Evolutionary conservation across 2,888 invertebrate species (phyloP), one percentile per base, ranked within the genome.

Genomic region (Tuta absoluta): DNA sequence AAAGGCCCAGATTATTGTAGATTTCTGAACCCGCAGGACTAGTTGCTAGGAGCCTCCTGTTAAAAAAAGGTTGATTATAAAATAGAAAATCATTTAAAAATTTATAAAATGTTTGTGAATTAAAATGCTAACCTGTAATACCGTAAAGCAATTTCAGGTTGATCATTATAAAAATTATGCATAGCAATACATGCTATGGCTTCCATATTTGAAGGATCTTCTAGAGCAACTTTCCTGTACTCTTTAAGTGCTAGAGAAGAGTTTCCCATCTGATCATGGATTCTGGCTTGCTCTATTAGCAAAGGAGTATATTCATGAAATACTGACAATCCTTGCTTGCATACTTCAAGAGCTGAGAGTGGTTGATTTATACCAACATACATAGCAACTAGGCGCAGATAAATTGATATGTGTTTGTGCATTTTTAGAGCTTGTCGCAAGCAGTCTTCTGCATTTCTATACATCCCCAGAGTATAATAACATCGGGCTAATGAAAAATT

Each of bases 131-230:
- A 98, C 98, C 98, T 95, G 87, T 98, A 99, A 91, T 98, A 99
- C 85, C 98, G 94, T 33, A 99, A 91, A 0, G 99, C 98, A 73
- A 99, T 93, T 93, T 99, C 99, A 0, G 99, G 99, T 87, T 99
- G 99, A 83, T 99, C 98, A 68, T 96, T 97, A 80, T 99, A 99
- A 91, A 99, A 99, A 85, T 99, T 98, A 82, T 97, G 95, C 82
- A 98, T 96, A 3, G 98, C 99, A 73, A 99, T 98, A 80, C 97
- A 98, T 8, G 99, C 99, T 70, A 99, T 95, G 0, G 99, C 98
- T 89, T 99, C 99, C 62, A 97, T 95, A 82, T 98, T 97, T 73
- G 98, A 98, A 1, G 98, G 97, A 84, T 99, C 98, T 86, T 96
- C 94, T 65, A 95, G 92, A 41, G 97, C 94, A 3, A 99, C 95